These are phyloP conservation scores for Lepidochitona cinerea DNA, from an alignment of 2,888 invertebrate species.

Conservation along the genomic window DNA sequence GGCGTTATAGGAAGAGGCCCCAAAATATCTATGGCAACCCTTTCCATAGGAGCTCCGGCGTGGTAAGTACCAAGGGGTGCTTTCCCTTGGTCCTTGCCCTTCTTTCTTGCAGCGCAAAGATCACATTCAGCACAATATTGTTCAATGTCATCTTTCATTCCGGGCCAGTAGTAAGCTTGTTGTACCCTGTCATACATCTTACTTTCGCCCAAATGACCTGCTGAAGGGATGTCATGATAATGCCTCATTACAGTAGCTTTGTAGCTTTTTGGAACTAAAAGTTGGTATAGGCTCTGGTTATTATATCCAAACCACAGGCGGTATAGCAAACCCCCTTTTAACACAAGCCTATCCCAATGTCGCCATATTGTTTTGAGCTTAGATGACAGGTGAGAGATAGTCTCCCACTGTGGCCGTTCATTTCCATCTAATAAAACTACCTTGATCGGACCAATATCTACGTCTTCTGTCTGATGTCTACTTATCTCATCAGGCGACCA, in stretches of 20 bases:
- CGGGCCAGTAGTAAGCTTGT: slow-evolving; percentile 9
- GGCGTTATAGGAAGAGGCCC: slow-evolving; percentile 15
- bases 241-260: background rate
- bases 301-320: background rate
- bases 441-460: too few relatives aligned
- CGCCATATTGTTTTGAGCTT: background rate
- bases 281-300: background rate
- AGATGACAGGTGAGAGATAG: too few relatives aligned
- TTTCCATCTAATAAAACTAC: too few relatives aligned
- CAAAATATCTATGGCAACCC: slow-evolving; percentile 22
- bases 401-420: background rate
- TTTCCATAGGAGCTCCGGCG: slow-evolving; percentile 14
- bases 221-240: slow-evolving; percentile 10
- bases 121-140: slow-evolving; percentile 23
- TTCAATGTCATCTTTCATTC: slow-evolving; percentile 14
- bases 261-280: background rate
- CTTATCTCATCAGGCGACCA: too few relatives aligned
- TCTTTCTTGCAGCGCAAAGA: slow-evolving; percentile 18
- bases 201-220: slow-evolving; percentile 18
- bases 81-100: slow-evolving; percentile 11
- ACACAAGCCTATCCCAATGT: too few relatives aligned
- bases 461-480: too few relatives aligned
- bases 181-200: background rate
- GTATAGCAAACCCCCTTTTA: background rate
- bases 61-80: slow-evolving; percentile 2